Evolutionary conservation across 2,113 vertebrate genomes (phyloP).

Genomic region (Microcebus murinus): DNA sequence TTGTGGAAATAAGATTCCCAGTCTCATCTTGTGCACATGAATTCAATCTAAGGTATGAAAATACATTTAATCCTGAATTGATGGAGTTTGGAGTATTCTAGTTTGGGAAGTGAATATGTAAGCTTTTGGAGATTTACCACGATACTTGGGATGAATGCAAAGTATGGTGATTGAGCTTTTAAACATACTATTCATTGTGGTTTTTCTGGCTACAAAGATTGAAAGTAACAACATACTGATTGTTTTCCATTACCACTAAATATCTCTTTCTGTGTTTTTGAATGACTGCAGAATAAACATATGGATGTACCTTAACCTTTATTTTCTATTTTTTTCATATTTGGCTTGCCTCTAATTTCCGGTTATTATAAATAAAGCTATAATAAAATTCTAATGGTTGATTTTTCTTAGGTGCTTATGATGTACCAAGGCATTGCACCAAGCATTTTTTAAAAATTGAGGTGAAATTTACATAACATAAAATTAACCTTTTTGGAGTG

Average conservation of each 20-base stretch:
- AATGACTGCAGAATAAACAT: not conserved
- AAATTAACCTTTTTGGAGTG: not conserved
- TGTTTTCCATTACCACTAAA: not conserved
- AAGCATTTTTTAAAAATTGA: not conserved
- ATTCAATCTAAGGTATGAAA: not conserved
- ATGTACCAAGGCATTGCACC: not conserved
- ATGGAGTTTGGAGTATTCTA: not conserved
- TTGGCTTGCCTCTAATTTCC: not conserved
- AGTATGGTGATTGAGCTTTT: not conserved
- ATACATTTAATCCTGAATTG: not conserved
- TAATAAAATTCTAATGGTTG: not conserved
- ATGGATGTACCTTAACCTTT: not conserved
- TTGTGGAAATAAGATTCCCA: conserved; percentile 7
- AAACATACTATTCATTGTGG: not conserved
- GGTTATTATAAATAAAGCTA: not conserved
- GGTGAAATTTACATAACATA: not conserved
- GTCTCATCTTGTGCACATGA: not conserved
- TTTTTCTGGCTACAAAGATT: not conserved
- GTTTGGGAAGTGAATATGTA: not conserved
- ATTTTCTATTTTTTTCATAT: not conserved
- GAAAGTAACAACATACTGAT: not conserved
- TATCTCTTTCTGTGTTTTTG: not conserved
- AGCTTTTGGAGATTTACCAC: not conserved
- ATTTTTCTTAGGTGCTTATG: not conserved
- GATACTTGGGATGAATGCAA: not conserved